Conservation (phyloP, 2,797 vertebrate species). For the Squalus acanthias region DNA sequence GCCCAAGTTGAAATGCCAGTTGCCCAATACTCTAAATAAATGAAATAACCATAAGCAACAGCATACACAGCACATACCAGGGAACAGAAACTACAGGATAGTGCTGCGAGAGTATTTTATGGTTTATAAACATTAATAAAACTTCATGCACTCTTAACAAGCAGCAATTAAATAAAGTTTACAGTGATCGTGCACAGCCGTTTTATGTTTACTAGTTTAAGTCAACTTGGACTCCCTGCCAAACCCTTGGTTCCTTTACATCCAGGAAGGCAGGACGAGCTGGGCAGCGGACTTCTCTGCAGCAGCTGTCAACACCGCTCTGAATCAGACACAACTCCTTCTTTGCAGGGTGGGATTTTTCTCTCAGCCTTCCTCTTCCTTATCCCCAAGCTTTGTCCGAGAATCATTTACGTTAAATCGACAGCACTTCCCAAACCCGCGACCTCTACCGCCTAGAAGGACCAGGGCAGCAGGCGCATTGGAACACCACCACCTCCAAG, state of each 20-base stretch:
- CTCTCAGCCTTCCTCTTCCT: neutral
- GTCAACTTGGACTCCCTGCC: neutral
- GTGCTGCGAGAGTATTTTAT: neutral
- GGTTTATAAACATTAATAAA: conserved; percentile 7
- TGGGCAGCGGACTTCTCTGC: neutral
- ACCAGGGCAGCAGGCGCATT: too few relatives aligned
- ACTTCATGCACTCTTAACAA: neutral
- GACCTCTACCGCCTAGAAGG: too few relatives aligned
- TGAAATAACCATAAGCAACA: neutral
- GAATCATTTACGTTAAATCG: neutral
- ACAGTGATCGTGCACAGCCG: neutral
- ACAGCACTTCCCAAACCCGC: too few relatives aligned
- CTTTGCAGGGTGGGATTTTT: neutral
- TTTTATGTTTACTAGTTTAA: too few relatives aligned
- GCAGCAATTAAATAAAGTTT: neutral
- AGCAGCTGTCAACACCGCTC: neutral
- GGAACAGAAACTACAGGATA: neutral
- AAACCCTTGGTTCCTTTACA: neutral
- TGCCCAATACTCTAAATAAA: neutral
- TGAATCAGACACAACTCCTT: neutral
- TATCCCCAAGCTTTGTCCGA: neutral
- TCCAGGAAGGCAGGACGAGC: neutral
- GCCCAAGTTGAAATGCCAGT: neutral
- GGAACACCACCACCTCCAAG: too few relatives aligned
- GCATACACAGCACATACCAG: neutral